phyloP scores from a whole-genome alignment of 37 sponge, comb jelly and placozoan species.

The Bolinopsis microptera region DNA sequence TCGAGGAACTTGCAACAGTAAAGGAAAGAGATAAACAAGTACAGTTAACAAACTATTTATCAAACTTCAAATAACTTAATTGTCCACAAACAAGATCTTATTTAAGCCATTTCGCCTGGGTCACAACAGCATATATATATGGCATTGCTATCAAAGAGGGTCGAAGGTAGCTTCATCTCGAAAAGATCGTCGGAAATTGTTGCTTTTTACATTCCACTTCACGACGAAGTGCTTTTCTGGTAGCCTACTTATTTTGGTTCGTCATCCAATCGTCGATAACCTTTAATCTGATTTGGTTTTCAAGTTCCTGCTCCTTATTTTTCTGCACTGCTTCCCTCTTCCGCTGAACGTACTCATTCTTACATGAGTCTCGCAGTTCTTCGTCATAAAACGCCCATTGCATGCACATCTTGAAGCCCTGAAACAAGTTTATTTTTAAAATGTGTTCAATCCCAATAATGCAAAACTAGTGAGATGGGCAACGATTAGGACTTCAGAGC shows the following conservation, averaged over 20 bases:
- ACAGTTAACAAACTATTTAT: too few relatives aligned
- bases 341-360: constrained; percentile 30
- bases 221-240: too few relatives aligned
- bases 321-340: background rate
- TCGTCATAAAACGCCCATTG: constrained; percentile 62
- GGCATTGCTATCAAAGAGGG: too few relatives aligned
- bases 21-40: too few relatives aligned
- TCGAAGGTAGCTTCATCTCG: background rate
- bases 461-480: too few relatives aligned
- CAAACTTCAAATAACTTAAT: background rate
- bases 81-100: background rate
- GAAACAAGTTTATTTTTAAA: too few relatives aligned
- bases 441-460: too few relatives aligned
- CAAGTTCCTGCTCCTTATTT: background rate
- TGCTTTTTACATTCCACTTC: too few relatives aligned
- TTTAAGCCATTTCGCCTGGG: background rate
- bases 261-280: constrained; percentile 7
- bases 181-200: background rate
- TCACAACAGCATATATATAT: too few relatives aligned
- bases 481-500: too few relatives aligned
- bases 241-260: constrained; percentile 40
- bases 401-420: constrained; percentile 59
- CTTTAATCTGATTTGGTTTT: constrained; percentile 20
- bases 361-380: constrained; percentile 39
- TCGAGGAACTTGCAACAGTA: too few relatives aligned